Base-by-base conservation (phyloP, 2,888 invertebrate species). In the Dorcus hopei region DNA sequence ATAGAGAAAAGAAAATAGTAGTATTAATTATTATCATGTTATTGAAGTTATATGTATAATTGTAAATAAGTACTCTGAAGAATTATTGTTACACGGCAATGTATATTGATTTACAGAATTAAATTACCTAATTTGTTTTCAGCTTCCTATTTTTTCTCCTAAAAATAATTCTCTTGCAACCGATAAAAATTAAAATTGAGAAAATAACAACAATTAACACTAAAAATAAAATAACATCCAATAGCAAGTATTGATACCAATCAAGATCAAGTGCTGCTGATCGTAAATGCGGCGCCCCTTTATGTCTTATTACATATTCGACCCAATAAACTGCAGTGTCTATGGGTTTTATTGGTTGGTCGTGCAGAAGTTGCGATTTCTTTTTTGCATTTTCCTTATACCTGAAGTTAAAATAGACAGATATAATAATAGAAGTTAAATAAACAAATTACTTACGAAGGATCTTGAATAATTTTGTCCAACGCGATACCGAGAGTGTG, bases 291-390 rank as follows among this genome's bases (percentile, higher is more conserved):
- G 61, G 58, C 1, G 74, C 72, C 4, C 74, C 74, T 43, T 68
- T 67, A 59, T 71, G 66, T 23, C 70, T 62, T 9, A 72, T 64
- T 3, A 74, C 70, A 57, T 73, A 73, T 55, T 74, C 71, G 1
- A 70, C 65, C 75, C 75, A 75, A 58, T 68, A 74, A 40, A 68
- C 62, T 11, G 72, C 72, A 9, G 58, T 61, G 38, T 73, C 70
- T 51, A 71, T 53, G 0, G 74, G 74, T 50, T 70, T 69, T 42
- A 69, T 58, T 8, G 70, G 70, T 52, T 69, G 61, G 40, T 74
- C 74, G 47, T 67, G 69, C 53, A 74, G 61, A n/a, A 74, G 26
- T 52, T 42, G 57, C 4, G 72, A 72, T 57, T 66, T 64, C 42
- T 8, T 39, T 58, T 68, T 62, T 0, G 68, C 70, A 43, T 65